Conservation (phyloP, 2,888 invertebrate species). For the Cetonia aurata region DNA sequence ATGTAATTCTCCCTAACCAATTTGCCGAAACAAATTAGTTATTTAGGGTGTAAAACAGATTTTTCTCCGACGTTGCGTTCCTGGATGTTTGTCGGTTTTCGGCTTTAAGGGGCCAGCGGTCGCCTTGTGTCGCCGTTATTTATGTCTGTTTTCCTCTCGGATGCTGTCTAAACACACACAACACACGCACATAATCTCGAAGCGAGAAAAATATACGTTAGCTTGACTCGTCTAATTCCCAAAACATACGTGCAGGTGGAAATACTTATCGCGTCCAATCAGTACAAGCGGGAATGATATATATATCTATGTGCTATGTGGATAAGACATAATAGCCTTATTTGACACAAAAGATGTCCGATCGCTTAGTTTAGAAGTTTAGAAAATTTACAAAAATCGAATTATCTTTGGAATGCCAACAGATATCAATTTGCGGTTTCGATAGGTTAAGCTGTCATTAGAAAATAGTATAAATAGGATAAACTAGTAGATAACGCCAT, state of each 20-base stretch:
- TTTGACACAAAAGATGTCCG: no score
- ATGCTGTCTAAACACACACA: constrained; percentile 33
- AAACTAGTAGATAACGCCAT: no score
- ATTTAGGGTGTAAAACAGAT: constrained; percentile 52
- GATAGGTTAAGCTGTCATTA: no score
- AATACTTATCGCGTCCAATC: neutral
- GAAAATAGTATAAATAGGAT: no score
- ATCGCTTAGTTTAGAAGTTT: no score
- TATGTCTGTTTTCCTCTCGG: constrained; percentile 35
- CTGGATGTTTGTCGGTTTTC: constrained; percentile 35
- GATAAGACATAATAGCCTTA: no score
- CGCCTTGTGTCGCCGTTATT: constrained; percentile 22
- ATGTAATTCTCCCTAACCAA: constrained; percentile 49
- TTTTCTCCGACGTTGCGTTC: constrained; percentile 37
- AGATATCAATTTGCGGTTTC: no score
- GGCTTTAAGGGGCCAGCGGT: constrained; percentile 29
- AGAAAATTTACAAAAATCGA: no score
- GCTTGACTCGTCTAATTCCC: constrained; percentile 22
- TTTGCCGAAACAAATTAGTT: constrained; percentile 52
- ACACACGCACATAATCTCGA: neutral
- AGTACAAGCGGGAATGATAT: no score
- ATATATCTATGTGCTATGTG: no score
- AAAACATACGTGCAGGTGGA: neutral
- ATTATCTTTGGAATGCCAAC: no score
- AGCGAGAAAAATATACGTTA: constrained; percentile 27